Base-by-base conservation (phyloP, 1,140 invertebrate species). In the Drosophila watanabei region DNA sequence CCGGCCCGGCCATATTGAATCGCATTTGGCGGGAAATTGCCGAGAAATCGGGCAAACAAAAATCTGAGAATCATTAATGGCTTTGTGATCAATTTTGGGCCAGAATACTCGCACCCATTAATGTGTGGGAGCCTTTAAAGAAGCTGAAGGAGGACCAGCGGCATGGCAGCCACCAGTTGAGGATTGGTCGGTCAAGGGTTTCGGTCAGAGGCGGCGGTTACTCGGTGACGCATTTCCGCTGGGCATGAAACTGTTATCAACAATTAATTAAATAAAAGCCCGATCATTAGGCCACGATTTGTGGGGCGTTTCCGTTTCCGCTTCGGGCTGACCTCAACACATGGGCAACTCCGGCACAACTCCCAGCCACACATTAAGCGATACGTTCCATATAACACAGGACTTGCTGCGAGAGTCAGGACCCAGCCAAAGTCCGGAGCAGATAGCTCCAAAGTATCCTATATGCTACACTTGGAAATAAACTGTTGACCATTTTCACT, bases 221-320 rank as follows among this genome's bases (percentile, higher is more conserved):
- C 32, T 39, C 33, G 57, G 77, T 68, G 68, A 73, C 68, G 70
- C 60, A 87, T 68, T 64, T 77, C 58, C 68, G 54, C 45, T 66
- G 60, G 45, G 57, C 61, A 76, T 76, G 62, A 78, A 76, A 72
- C 81, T 77, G 86, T 90, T 89, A 90, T 90, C 86, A 90, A 86
- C 86, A 90, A 90, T 90, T 90, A 90, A 90, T 90, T 90, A 80
- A 90, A 86, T 90, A 85, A 82, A 75, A 82, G 82, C 75, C 69
- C 56, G 68, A 90, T 90, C 86, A 90, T 90, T 90, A 90, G 86
- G 75, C 58, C 87, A 90, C 82, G 86, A 90, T 91, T 90, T 90
- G 86, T 86, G 86, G 79, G 82, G 75, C 71, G 72, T 82, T 82
- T 90, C 86, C 82, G 82, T 58, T 86, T 86, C 82, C 75, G 86